Conservation (phyloP, 1,140 invertebrate genomes). For the Drosophila nikananu region DNA sequence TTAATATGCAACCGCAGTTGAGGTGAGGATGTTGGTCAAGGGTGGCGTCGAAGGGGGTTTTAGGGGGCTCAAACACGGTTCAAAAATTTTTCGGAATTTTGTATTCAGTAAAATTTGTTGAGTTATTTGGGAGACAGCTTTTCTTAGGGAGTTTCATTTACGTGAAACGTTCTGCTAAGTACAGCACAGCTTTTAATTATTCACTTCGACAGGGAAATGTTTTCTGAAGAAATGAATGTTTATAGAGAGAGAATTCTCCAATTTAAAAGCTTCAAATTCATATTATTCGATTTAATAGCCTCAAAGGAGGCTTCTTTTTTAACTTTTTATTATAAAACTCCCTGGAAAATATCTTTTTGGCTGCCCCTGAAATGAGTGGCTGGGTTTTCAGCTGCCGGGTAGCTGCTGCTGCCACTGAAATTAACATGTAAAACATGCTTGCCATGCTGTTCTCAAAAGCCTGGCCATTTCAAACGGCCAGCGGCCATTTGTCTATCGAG, state of each 20-base stretch:
- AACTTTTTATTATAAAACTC: background rate
- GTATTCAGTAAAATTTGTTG: background rate
- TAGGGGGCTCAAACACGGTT: background rate
- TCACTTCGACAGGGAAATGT: background rate
- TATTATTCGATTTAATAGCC: background rate
- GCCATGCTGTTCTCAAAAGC: slow-evolving; percentile 43
- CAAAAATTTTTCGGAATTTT: background rate
- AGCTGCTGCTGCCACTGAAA: slow-evolving; percentile 37
- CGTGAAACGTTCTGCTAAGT: background rate
- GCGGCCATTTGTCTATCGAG: slow-evolving; percentile 56
- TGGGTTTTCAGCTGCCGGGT: background rate
- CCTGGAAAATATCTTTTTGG: background rate
- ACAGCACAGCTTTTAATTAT: background rate
- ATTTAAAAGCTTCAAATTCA: background rate
- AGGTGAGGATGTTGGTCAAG: background rate
- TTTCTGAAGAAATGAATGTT: background rate
- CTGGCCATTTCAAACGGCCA: slow-evolving; percentile 40
- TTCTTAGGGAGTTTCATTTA: too few relatives aligned
- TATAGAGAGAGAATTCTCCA: background rate
- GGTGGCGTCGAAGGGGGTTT: background rate
- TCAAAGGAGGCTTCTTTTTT: background rate
- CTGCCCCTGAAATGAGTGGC: background rate
- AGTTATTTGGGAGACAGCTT: too few relatives aligned
- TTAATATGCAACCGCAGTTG: slow-evolving; percentile 59
- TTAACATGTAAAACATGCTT: slow-evolving; percentile 73